Base-by-base conservation (phyloP, 2,113 vertebrate genomes). In the Diglossa brunneiventris region DNA sequence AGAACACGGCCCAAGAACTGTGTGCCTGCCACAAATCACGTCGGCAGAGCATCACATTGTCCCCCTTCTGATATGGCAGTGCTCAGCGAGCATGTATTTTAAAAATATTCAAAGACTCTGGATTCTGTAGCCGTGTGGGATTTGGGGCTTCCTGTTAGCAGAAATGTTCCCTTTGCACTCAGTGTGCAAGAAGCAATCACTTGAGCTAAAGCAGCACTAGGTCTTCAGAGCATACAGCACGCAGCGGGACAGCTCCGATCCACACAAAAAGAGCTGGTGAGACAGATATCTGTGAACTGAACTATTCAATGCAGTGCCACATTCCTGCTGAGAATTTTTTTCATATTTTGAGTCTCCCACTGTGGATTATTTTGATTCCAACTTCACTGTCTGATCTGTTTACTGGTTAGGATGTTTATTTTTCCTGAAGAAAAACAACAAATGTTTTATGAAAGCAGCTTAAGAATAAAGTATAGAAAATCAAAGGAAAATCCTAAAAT, bases 401-500 rank as follows among this genome's bases (percentile, higher is more conserved):
- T 95, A 86, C 92, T 93, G 59, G 42, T 76, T 87, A 58, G 53
- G 59, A 62, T 92, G 67, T 91, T 94, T 95, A 42, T 93, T 94
- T 95, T 96, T 94, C 67, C 50, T 74, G 63, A 77, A 88, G 41
- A 80, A 91, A 88, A 94, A 67, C 76, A 92, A 61, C 44, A 49
- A 49, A 72, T 62, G 47, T 87, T 96, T 91, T 73, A 87, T 90
- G 87, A 95, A 94, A 83, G 37, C 59, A 72, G 20, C 74, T 33
- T 66, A 89, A 94, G 87, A 95, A 82, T 79, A 84, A 92, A 95
- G 83, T 73, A 58, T 28, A 55, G 49, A 75, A 91, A 94, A 96
- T 91, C 74, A 91, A 94, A 95, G 63, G 50, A 82, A 91, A 92
- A 89, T 92, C 81, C 91, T 92, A 55, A 87, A 89, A 82, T 77